Base-by-base conservation (phyloP, 1,140 invertebrate genomes). In the Oppia nitens region DNA sequence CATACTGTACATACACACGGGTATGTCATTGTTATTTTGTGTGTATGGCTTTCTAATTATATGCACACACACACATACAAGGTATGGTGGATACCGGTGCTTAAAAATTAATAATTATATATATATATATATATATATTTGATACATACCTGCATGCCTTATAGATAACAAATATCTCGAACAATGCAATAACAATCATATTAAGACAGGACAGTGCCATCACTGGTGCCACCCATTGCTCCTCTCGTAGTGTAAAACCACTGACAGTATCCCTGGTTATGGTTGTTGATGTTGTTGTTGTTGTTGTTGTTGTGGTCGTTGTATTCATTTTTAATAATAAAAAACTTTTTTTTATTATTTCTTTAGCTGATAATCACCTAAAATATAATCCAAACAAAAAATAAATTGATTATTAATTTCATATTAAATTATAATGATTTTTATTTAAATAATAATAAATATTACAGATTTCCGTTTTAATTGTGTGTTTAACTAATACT, bases 111-210 rank as follows among this genome's bases (percentile, higher is more conserved):
- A n/a, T n/a, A n/a, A n/a, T n/a, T n/a, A n/a, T n/a, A n/a, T n/a
- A n/a, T n/a, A n/a, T n/a, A n/a, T n/a, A n/a, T n/a, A n/a, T n/a
- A n/a, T n/a, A n/a, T n/a, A n/a, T n/a, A n/a, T n/a, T n/a, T n/a
- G n/a, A n/a, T n/a, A n/a, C 56, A 48, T 57, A 57, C 56, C 56
- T 14, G 21, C 56, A 81, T 23, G 88, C 82, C 70, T 87, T 87
- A 71, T 86, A 86, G 57, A 93, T 73, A n/a, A 92, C 84, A 67
- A 88, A 91, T 57, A 85, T 79, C 72, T 92, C 88, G 67, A 92
- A 91, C 21, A 81, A 78, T 17, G 81, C 76, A 69, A 92, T 87
- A 62, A 84, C 76, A 0, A 85, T 69, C 77, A 91, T 84, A 51
- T 83, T 82, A 23, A 85, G 75, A 12, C 81, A 81, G 49, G 86